Conservation (phyloP, 2,797 vertebrate species). For the Natrix natrix region DNA sequence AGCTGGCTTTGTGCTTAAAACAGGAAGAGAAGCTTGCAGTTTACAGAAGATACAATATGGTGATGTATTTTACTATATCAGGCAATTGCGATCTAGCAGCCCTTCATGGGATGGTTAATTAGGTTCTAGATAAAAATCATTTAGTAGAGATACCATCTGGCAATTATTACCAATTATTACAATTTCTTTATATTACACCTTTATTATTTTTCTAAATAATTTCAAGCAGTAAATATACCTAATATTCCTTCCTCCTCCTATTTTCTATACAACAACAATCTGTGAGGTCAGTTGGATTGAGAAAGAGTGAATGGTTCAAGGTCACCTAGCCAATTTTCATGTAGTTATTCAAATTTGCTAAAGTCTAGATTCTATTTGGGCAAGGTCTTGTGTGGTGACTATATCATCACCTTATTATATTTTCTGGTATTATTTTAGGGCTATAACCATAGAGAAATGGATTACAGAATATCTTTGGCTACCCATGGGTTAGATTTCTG, state of each 20-base stretch:
- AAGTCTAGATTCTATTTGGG: not conserved
- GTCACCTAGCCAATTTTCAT: not conserved
- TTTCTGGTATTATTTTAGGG: not conserved
- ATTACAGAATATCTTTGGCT: too few species aligned
- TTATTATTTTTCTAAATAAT: not conserved
- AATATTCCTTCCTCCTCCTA: not conserved
- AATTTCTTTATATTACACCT: not conserved
- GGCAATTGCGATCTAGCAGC: not conserved
- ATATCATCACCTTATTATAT: not conserved
- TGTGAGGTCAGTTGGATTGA: not conserved
- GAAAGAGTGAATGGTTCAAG: not conserved
- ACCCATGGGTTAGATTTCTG: too few species aligned
- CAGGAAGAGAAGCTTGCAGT: not conserved
- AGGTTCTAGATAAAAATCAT: not conserved
- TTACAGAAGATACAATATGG: not conserved
- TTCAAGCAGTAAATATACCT: not conserved
- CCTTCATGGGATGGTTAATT: not conserved
- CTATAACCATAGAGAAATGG: not conserved
- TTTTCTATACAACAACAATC: not conserved
- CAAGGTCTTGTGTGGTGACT: not conserved
- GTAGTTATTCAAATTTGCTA: not conserved
- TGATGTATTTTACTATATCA: not conserved
- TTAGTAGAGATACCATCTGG: not conserved
- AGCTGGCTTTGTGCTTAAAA: not conserved
- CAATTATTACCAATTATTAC: not conserved